A percentile compares a stretch with the other conserved stretches of the same genome.
phyloP scores from a whole-genome alignment of 53 echinoderm and acorn worm genomes.

The Glandiceps talaboti region DNA sequence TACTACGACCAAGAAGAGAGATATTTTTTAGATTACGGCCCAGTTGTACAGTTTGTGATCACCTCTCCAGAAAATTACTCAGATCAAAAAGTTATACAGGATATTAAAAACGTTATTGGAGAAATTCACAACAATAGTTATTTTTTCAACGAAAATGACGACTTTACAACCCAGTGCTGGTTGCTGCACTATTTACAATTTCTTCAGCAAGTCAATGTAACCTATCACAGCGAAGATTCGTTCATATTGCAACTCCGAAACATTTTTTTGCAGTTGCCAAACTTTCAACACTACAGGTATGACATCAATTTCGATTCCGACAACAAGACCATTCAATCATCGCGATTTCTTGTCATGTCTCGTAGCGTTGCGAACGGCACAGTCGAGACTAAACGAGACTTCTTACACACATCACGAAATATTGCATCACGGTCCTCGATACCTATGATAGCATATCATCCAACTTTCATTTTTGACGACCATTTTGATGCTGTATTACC shows the following conservation, averaged over 20 bases:
- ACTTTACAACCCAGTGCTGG: constrained; percentile 35
- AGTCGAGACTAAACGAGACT: constrained; percentile 10
- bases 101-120: constrained; percentile 11
- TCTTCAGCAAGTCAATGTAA: constrained; percentile 1
- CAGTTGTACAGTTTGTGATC: constrained; percentile 26
- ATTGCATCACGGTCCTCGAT: constrained; percentile 12
- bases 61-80: constrained; percentile 16
- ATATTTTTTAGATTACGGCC: constrained; percentile 31
- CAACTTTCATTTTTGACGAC: constrained; percentile 32
- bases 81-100: constrained; percentile 6
- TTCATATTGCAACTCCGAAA: constrained; percentile 21
- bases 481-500: constrained; percentile 32
- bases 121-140: constrained; percentile 6
- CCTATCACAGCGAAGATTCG: not conserved
- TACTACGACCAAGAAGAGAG: constrained; percentile 12
- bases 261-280: constrained; percentile 8
- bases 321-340: constrained; percentile 6
- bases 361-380: constrained; percentile 13
- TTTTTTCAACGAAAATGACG: not conserved
- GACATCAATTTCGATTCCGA: constrained; percentile 24
- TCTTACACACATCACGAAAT: constrained; percentile 17
- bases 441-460: constrained; percentile 32
- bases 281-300: constrained; percentile 1
- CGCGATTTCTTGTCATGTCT: constrained; percentile 29
- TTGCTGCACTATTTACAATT: constrained; percentile 21